Base-by-base conservation (phyloP, 2,888 invertebrate species). In the Zaprionus obscuricornis region DNA sequence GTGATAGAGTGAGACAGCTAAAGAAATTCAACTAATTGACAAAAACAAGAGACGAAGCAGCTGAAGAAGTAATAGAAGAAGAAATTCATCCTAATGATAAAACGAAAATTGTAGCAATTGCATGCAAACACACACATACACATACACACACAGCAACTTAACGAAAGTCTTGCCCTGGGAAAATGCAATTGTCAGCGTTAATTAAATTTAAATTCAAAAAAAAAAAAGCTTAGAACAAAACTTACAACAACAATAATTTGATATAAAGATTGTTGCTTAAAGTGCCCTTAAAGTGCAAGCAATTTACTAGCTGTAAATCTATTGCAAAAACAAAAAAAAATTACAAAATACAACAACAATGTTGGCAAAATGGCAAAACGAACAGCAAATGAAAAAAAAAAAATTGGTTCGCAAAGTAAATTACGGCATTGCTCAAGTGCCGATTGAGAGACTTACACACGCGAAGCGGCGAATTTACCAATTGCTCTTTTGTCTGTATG, bases 391-490 rank as follows among this genome's bases (percentile, higher is more conserved):
- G 11, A 33, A 20, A 6, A 26, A 64, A 24, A 13, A 11, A 26
- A 62, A 66, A 66, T 59, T 59, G 59, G 65, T 49, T 47, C 58
- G 14, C 57, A 72, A 79, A 70, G 77, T 71, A 84, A 82, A 78
- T 81, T 84, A 60, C 81, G 58, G 64, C 73, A 84, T 81, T 84
- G 66, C 74, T 64, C 49, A 73, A 76, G 60, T 66, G 62, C 58
- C 55, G 78, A 81, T 76, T 69, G 66, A 64, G 70, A 62, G 24
- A 31, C 37, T 36, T 51, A 59, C 59, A 83, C 66, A 62, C 66
- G 57, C 73, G 37, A 47, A 40, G n/a, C n/a, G n/a, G 24, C 31
- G 46, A 73, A 71, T 60, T 71, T 51, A 29, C 55, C 59, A 66
- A 46, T 59, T 40, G n/a, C n/a, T n/a, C n/a, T n/a, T n/a, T n/a